phyloP scores from a whole-genome alignment of 53 echinoderm and acorn worm species.

The Astropecten irregularis region DNA sequence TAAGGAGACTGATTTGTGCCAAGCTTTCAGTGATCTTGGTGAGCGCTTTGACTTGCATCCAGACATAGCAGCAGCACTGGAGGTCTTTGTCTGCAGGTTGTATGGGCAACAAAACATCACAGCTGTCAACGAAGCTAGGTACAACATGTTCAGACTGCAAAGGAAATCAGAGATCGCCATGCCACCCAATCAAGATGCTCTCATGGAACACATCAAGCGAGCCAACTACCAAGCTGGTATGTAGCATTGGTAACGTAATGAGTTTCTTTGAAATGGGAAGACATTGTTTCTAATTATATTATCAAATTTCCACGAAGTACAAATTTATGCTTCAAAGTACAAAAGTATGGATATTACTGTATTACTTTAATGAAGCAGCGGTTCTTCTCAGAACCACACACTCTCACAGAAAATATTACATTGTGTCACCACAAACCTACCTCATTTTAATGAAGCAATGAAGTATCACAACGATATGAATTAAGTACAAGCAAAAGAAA shows the following conservation, averaged over 20 bases:
- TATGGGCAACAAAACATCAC: conserved; percentile 49
- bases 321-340: too few species aligned
- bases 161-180: conserved; percentile 61
- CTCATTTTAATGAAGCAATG: too few species aligned
- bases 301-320: too few species aligned
- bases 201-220: conserved; percentile 56
- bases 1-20: not conserved
- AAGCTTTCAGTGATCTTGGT: conserved; percentile 38
- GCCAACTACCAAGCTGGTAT: conserved; percentile 62
- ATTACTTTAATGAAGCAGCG: too few species aligned
- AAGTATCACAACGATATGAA: too few species aligned
- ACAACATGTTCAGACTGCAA: conserved; percentile 42
- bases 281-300: not conserved
- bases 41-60: conserved; percentile 27
- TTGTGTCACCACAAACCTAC: too few species aligned
- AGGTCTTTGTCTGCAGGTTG: conserved; percentile 52
- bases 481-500: too few species aligned
- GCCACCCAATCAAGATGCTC: conserved; percentile 73
- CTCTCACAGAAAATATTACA: too few species aligned
- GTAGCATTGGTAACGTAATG: too few species aligned
- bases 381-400: too few species aligned
- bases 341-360: too few species aligned
- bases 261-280: too few species aligned
- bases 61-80: conserved; percentile 18
- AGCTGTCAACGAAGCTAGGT: conserved; percentile 37